Base-by-base conservation (phyloP, 2,888 invertebrate genomes). In the Calliphora vomitoria region DNA sequence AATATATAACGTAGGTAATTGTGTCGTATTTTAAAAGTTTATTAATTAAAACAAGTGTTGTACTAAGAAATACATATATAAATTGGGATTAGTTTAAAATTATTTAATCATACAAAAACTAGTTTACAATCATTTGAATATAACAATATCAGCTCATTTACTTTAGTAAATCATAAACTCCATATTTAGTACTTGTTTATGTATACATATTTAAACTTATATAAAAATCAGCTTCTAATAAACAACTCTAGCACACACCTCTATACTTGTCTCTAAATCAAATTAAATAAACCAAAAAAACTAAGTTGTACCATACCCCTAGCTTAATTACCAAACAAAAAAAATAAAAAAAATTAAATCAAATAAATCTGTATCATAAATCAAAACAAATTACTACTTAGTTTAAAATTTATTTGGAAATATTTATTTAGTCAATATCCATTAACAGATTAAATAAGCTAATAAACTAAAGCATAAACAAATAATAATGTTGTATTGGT, bases 241-340 rank as follows among this genome's bases (percentile, higher is more conserved):
- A 38, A 55, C 47, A 41, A 66, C 68, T 55, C 82, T 58, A 82
- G 74, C 25, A 18, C 66, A 55, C 50, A 60, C 38, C 50, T 58
- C 10, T 50, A 18, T 20, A 38, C 13, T 38, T 20, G 64, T 64
- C 1, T 15, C n/a, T 8, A 35, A 75, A 53, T 44, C 55, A 15
- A 68, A 31, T 31, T 18, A 15, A 31, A 47, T 31, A 44, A 44
- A 64, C 58, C 58, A 80, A 55, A 86, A 81, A 60, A 78, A 47
- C 69, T 81, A 83, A 89, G 89, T 89, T 88, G 88, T 82, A 79
- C 87, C 89, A 88, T 88, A 88, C 87, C 80, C 86, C 74, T 88
- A 80, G 81, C 68, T 81, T 76, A 69, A 58, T 75, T 41, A 50
- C 55, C 18, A 47, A 41, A n/a, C n/a, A n/a, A n/a, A 35, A 71